Base-by-base conservation (phyloP, 1,140 invertebrate species). In the Oryctes rhinoceros region DNA sequence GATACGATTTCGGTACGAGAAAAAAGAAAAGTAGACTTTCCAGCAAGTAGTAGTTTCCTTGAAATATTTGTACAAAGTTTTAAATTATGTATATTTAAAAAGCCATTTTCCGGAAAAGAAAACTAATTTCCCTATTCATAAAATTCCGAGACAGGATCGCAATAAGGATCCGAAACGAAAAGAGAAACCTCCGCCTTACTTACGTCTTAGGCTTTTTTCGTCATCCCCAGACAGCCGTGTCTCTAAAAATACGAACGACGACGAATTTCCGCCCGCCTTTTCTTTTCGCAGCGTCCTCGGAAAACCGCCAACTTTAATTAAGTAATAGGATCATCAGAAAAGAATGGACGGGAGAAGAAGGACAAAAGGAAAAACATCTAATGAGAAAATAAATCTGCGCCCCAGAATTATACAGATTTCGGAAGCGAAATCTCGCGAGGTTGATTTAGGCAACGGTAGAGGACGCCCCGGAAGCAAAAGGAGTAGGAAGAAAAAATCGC, bases 311-410 rank as follows among this genome's bases (percentile, higher is more conserved):
- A 71, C 20, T 71, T 71, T 71, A 71, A 71, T 71, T 71, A 71
- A 71, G 65, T 71, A 71, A 71, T 71, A 71, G 65, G 65, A 71
- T 24, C 24, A 71, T 71, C 65, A 24, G 65, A 71, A 71, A 15
- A 37, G 65, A 71, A 10, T 24, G 24, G 65, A 35, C 65, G 65
- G 37, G 24, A 37, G 35, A 71, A 71, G 35, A 71, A 71, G 35
- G 65, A 71, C 65, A 71, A 71, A 71, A 71, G 65, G 65, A 71
- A 71, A 71, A 71, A 71, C 65, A 71, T 71, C 65, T 71, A 71
- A 71, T 71, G 65, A 71, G 65, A 71, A 24, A 71, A 71, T 71
- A 71, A 71, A 71, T 30, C 65, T 71, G 18, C 65, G 24, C 65
- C 24, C 65, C 24, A 71, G 65, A 71, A 71, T 71, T 71, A 71